Evolutionary conservation across 2,797 vertebrate species (phyloP).

Genomic region (Leptoclinus maculatus): DNA sequence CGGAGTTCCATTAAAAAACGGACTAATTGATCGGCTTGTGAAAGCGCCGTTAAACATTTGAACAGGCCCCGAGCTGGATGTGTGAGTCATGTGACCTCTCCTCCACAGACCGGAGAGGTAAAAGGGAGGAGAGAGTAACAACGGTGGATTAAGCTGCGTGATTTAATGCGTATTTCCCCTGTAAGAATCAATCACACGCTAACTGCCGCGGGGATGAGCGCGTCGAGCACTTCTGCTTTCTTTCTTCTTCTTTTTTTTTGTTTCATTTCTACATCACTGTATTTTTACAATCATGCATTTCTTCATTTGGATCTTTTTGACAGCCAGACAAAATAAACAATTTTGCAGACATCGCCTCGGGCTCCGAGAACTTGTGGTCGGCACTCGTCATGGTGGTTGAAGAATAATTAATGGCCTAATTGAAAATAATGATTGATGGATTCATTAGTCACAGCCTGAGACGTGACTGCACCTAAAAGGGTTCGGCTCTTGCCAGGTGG

Average conservation of each 20-base stretch:
- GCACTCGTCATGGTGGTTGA: constrained; percentile 4
- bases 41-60: too few relatives aligned
- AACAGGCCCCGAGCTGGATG: neutral
- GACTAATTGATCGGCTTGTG: too few relatives aligned
- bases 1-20: too few relatives aligned
- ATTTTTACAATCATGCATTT: constrained; percentile 21
- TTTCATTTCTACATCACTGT: constrained; percentile 8
- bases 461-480: too few relatives aligned
- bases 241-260: too few relatives aligned
- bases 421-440: constrained; percentile 21
- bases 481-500: too few relatives aligned
- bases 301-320: constrained; percentile 5
- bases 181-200: constrained; percentile 3
- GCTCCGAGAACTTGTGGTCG: constrained; percentile 4
- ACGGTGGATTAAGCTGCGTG: neutral
- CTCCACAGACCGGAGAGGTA: neutral
- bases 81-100: neutral
- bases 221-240: neutral
- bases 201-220: neutral
- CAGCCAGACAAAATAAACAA: constrained; percentile 50
- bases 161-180: neutral
- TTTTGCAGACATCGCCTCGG: constrained; percentile 25
- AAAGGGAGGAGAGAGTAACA: neutral
- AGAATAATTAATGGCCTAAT: constrained; percentile 20
- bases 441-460: neutral